Base-by-base conservation (phyloP, 2,797 vertebrate species). In the Protonibea diacanthus region DNA sequence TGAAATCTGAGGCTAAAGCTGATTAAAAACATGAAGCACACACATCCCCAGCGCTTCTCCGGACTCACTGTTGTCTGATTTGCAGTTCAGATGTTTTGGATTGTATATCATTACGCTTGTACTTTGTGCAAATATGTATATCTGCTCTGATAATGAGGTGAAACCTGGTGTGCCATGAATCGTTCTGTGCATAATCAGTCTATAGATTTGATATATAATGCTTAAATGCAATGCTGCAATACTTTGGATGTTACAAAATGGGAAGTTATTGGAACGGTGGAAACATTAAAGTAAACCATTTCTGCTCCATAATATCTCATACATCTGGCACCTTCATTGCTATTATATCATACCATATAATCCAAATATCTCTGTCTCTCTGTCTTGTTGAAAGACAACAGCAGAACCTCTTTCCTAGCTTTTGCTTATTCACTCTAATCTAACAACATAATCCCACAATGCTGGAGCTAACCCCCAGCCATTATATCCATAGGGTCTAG, bases 391-490 rank as follows among this genome's bases (percentile, higher is more conserved):
- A 81, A 55, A 81, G 73, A 81, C 75, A 82, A 76, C 80, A 59
- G 18, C 42, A 49, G 45, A 61, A 69, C n/a, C 51, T 67, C 74
- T 48, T 71, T 27, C 59, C 65, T 58, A 61, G 47, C 56, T 84
- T 81, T 82, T 61, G 68, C 67, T 67, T 55, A 76, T 62, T 88
- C 65, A 33, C 56, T 81, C 76, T 85, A 88, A 90, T 84, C 78
- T 84, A 86, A 88, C 79, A 71, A 76, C 61, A 69, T 89, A 91
- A 92, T 91, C 86, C 87, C 64, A 86, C 86, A 90, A 79, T 84
- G 76, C 76, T 40, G 55, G 33, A 5, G 27, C 63, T 15, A 15
- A 25, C 53, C 25, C 2, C 33, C 10, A 38, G 29, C 75, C 71
- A 66, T 88, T 78, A 88, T 67, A 88, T 90, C 86, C 74, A 85